Percentiles rank a stretch among this genome's conserved stretches.
Conservation (phyloP, 2,797 vertebrate genomes). For the Cossypha niveicapilla region DNA sequence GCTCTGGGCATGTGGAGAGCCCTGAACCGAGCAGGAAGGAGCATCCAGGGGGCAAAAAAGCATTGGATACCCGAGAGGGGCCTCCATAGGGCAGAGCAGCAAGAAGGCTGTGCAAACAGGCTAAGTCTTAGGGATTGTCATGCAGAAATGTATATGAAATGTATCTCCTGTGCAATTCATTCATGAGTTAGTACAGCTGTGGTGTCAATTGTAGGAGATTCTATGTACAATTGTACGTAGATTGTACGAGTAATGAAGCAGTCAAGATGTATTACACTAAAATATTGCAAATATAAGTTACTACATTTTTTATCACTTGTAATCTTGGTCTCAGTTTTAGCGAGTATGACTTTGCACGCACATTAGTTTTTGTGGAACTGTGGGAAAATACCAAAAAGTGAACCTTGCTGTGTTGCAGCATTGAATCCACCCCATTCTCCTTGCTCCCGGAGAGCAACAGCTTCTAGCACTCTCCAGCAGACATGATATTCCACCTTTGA, state of each 20-base stretch:
- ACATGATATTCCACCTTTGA: background rate
- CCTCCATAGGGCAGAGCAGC: background rate
- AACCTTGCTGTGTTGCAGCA: background rate
- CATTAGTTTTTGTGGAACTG: background rate
- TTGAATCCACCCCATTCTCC: background rate
- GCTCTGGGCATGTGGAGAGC: background rate
- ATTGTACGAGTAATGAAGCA: background rate
- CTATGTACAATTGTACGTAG: too few relatives aligned
- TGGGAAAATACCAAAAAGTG: background rate
- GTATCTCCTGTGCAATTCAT: background rate
- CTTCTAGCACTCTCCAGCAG: background rate
- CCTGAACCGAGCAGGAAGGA: background rate
- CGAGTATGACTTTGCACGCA: background rate
- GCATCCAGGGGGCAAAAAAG: background rate
- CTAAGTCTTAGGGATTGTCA: background rate
- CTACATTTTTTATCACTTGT: background rate
- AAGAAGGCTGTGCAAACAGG: background rate
- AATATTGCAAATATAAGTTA: background rate
- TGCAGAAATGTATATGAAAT: background rate
- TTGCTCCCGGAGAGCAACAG: background rate
- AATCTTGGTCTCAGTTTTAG: background rate
- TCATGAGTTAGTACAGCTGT: background rate
- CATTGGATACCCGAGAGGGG: background rate
- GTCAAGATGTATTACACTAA: background rate
- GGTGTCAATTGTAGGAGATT: background rate